Base-by-base conservation (phyloP, 2,797 vertebrate genomes). In the Apogon hyalosoma region DNA sequence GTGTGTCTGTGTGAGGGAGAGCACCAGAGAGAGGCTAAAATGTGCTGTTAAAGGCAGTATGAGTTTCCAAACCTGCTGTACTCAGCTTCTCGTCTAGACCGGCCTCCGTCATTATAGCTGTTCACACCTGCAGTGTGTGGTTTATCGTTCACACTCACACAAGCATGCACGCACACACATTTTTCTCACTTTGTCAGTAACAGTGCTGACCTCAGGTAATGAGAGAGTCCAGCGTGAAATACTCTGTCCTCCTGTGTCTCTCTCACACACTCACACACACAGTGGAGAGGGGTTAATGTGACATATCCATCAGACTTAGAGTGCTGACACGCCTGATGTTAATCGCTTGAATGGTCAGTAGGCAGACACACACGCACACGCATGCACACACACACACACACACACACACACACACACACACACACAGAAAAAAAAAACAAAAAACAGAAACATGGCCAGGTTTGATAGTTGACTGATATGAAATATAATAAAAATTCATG, bases 161-260 rank as follows among this genome's bases (percentile, higher is more conserved):
- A 53, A 41, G n/a, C 69, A 66, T 59, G 52, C 52, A 31, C 33
- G 54, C 50, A 43, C 63, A 73, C 73, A 82, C 65, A 77, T 75
- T 86, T 84, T 84, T 88, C 85, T 82, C 74, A 75, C 69, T 86
- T 84, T 81, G 73, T 86, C 83, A 74, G 75, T 65, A 85, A 74
- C 84, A 73, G 72, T 87, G 81, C 86, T 89, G 84, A 89, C 81
- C 85, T 90, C 84, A 87, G 86, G 72, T 89, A 83, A 88, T 86
- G 77, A 63, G 49, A 70, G 79, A 82, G 84, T 85, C 74, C 73
- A 78, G 73, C 64, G 48, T 87, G 83, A 86, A 87, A 80, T 85
- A 80, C 69, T 76, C 71, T 77, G 62, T 79, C 75, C 65, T 77
- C 67, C 55, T 69, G 52, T 60, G 31, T 28, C 62, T 15, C 66